Evolutionary conservation across 2,888 invertebrate genomes (phyloP).

Genomic region (Nasonia oneida): DNA sequence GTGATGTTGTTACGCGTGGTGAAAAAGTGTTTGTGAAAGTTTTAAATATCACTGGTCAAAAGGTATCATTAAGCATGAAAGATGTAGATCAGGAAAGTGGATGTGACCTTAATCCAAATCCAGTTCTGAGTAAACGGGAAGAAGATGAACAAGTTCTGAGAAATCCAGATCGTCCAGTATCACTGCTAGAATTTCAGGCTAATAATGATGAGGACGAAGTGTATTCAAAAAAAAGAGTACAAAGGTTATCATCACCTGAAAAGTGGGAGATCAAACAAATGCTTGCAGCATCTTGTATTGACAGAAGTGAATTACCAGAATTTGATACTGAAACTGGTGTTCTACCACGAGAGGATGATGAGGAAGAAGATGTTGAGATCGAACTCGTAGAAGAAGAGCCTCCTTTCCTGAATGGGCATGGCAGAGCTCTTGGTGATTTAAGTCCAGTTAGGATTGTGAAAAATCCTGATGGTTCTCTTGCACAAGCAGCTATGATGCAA

Average conservation of each 20-base stretch:
- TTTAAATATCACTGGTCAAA: slow-evolving; percentile 94
- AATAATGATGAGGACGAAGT: slow-evolving; percentile 89
- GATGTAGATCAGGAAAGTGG: slow-evolving; percentile 98
- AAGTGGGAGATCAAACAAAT: slow-evolving; percentile 98
- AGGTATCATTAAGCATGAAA: slow-evolving; percentile 96
- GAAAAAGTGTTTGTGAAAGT: slow-evolving; percentile 94
- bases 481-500: slow-evolving; percentile 99
- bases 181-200: slow-evolving; percentile 80
- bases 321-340: slow-evolving; percentile 98
- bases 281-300: slow-evolving; percentile 76
- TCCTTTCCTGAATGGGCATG: slow-evolving; percentile 96
- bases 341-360: slow-evolving; percentile 93
- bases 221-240: slow-evolving; percentile 90
- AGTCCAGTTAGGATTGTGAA: slow-evolving; percentile 97
- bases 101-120: slow-evolving; percentile 94
- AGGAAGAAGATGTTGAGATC: slow-evolving; percentile 98
- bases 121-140: slow-evolving; percentile 83
- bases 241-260: slow-evolving; percentile 97
- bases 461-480: slow-evolving; percentile 99
- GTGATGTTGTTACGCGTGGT: slow-evolving; percentile 94
- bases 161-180: slow-evolving; percentile 94
- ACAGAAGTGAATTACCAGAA: slow-evolving; percentile 95
- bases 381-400: slow-evolving; percentile 99
- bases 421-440: slow-evolving; percentile 93
- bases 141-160: slow-evolving; percentile 87